phyloP scores from a whole-genome alignment of 2,113 vertebrate genomes.

The Catharus bicknelli region DNA sequence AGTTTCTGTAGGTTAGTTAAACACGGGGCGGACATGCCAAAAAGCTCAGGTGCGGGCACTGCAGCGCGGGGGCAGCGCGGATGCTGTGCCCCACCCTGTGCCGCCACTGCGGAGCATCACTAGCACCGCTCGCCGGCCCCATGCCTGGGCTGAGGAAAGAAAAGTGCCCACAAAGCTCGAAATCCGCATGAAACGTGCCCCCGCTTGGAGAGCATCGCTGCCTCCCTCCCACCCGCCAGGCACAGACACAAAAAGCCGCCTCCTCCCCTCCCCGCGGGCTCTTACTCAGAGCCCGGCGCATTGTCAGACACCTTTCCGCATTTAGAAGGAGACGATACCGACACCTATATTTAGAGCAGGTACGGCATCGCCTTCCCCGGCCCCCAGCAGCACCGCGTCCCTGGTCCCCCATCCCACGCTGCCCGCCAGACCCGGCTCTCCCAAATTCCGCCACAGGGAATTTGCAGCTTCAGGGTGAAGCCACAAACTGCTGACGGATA shows the following conservation, averaged over 20 bases:
- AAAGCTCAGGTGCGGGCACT: background rate
- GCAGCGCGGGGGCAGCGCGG: background rate
- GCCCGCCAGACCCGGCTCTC: background rate
- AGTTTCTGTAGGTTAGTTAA: background rate
- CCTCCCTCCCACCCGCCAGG: background rate
- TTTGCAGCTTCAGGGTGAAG: background rate
- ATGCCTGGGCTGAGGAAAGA: background rate
- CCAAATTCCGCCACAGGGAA: background rate
- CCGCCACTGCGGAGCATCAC: background rate
- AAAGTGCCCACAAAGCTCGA: background rate
- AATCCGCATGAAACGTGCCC: background rate
- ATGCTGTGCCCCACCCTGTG: background rate
- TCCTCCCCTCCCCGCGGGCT: background rate
- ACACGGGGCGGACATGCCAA: constrained; percentile 10
- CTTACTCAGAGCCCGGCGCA: constrained; percentile 52
- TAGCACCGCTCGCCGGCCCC: background rate
- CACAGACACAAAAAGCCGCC: constrained; percentile 21
- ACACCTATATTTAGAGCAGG: background rate
- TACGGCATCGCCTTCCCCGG: background rate
- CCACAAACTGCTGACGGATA: rapidly evolving
- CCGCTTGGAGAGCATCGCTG: background rate
- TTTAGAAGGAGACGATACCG: constrained; percentile 34
- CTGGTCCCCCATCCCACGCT: background rate
- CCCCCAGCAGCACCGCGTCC: background rate
- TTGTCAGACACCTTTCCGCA: constrained; percentile 44